Conservation (phyloP, 2,888 invertebrate genomes). For the Cephonodes hylas region DNA sequence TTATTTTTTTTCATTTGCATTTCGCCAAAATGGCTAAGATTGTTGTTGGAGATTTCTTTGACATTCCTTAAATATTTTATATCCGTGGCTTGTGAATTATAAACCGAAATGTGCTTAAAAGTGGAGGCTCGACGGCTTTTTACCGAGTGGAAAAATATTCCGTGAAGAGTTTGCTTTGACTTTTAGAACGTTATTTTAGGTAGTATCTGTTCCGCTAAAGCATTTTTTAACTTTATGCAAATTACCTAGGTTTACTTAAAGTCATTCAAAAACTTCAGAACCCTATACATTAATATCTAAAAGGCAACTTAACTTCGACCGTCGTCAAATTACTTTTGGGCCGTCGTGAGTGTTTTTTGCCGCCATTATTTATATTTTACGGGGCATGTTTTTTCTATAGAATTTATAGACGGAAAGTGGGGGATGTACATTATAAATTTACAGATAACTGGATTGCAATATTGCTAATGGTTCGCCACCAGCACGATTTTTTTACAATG, state of each 20-base stretch:
- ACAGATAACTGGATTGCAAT: constrained; percentile 44
- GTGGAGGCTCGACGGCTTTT: background rate
- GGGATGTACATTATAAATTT: constrained; percentile 39
- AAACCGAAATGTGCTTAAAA: background rate
- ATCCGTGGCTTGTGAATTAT: background rate
- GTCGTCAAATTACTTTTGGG: constrained; percentile 11
- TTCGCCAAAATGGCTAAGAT: background rate
- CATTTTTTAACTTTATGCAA: background rate
- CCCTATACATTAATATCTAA: background rate
- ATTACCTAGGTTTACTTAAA: background rate
- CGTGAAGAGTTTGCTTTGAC: background rate
- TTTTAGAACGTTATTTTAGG: background rate
- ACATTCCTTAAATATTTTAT: background rate
- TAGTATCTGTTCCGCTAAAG: background rate
- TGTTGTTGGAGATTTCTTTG: background rate
- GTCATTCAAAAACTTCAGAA: background rate
- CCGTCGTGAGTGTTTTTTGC: constrained; percentile 4
- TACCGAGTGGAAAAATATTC: background rate
- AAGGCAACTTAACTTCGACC: constrained; percentile 8
- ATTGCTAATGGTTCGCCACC: constrained; percentile 44
- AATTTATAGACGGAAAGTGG: constrained; percentile 15
- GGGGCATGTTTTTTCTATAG: constrained; percentile 2
- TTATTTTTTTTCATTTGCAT: background rate
- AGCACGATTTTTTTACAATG: no score
- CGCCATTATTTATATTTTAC: constrained; percentile 13